A percentile compares a stretch with the other conserved stretches of the same genome.
Conservation (phyloP, 2,888 invertebrate species). For the Fragum sueziense region DNA sequence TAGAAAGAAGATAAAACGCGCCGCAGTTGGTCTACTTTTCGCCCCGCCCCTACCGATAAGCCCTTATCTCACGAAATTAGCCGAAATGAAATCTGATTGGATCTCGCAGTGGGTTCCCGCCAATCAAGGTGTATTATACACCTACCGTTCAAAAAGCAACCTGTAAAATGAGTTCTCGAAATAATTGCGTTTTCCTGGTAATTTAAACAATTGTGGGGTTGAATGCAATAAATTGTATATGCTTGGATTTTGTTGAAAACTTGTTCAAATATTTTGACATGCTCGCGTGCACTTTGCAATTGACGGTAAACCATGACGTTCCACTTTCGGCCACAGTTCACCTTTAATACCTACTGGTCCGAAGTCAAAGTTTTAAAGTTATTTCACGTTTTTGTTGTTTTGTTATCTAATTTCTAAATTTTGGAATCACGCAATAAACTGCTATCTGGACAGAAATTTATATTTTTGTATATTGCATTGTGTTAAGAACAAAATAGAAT, state of each 20-base stretch:
- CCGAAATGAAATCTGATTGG: conserved; percentile 27
- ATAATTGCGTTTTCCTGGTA: conserved; percentile 47
- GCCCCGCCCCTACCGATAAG: conserved; percentile 50
- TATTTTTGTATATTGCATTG: no score
- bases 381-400: neutral
- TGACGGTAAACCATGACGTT: conserved; percentile 53
- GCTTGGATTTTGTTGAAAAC: conserved; percentile 51
- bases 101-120: conserved; percentile 20
- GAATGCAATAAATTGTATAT: conserved; percentile 56
- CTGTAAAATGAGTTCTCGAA: conserved; percentile 13
- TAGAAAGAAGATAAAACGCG: conserved; percentile 16
- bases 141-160: conserved; percentile 32
- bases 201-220: conserved; percentile 39
- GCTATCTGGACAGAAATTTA: no score
- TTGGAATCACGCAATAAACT: no score
- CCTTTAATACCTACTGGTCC: neutral
- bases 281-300: conserved; percentile 57
- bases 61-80: conserved; percentile 48
- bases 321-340: conserved; percentile 49
- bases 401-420: no score
- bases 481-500: no score
- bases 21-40: conserved; percentile 15
- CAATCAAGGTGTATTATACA: conserved; percentile 51
- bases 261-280: conserved; percentile 61
- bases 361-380: neutral